Evolutionary conservation across 2,888 invertebrate genomes (phyloP), one percentile per base, ranked within the genome.

Genomic region (Orgyia antiqua): DNA sequence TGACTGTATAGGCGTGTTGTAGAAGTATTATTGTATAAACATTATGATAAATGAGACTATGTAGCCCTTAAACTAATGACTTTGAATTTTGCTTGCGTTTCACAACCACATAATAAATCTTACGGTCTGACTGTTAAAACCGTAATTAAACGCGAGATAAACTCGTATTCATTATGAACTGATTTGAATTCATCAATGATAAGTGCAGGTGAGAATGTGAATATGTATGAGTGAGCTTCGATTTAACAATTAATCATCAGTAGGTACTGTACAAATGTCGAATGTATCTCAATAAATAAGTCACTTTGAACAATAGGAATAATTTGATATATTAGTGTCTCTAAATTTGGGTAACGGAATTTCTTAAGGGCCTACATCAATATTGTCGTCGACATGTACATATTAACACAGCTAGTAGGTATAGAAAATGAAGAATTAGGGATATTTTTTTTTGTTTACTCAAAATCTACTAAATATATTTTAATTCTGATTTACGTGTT

Each of bases 31-130:
- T 33, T 47, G 44, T 47, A 51, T 53, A 66, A 62, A 59, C 61
- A 37, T 36, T 42, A 59, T 74, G 75, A 80, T 74, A 71, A 71
- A 78, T 74, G 64, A 36, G 35, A 29, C 46, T 41, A 45, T 54
- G 50, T 53, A 58, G 60, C 68, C 66, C 63, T 68, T 66, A 55
- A 44, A 74, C 52, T 75, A 76, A 78, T 78, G 68, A 72, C 62
- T 63, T 64, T 51, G 66, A 51, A 60, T 65, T 63, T 58, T 52
- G 49, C 58, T 67, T 68, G 50, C 54, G 53, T 69, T 73, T 66
- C 62, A 61, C 64, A 66, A 68, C 58, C 37, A 37, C 42, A 47
- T 67, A 61, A 76, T 76, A 69, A 76, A 76, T 76, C 73, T 70
- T 64, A 43, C 33, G 33, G 39, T 42, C 45, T 46, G 47, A 43